Evolutionary conservation across 2,888 invertebrate species (phyloP).

Genomic region (Eupsilia transversa): DNA sequence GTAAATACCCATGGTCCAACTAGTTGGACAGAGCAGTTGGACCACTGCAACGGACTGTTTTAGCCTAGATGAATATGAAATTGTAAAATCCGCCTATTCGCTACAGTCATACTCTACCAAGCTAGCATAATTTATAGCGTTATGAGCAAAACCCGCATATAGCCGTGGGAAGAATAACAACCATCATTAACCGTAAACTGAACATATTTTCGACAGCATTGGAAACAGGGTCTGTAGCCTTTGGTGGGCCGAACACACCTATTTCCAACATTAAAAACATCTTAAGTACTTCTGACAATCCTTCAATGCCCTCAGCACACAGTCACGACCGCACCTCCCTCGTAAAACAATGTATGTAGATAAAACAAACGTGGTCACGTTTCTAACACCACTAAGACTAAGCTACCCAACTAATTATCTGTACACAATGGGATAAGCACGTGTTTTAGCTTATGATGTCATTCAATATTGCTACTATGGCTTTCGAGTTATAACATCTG

Average conservation of each 20-base stretch:
- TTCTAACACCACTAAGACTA: slow-evolving; percentile 32
- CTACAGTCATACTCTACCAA: background rate
- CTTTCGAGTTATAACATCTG: slow-evolving; percentile 9
- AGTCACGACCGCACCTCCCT: slow-evolving; percentile 41
- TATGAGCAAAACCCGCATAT: background rate
- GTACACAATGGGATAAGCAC: slow-evolving; percentile 43
- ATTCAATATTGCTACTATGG: slow-evolving; percentile 20
- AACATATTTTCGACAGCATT: background rate
- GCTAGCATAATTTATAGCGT: background rate
- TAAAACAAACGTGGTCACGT: slow-evolving; percentile 60
- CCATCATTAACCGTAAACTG: background rate
- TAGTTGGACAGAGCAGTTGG: too few relatives aligned
- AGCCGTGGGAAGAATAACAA: background rate
- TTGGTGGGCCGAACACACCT: background rate
- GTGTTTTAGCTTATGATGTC: slow-evolving; percentile 57
- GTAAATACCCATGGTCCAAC: too few relatives aligned
- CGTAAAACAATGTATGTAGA: slow-evolving; percentile 49
- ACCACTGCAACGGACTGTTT: too few relatives aligned
- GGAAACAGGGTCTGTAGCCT: background rate
- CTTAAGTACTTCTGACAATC: slow-evolving; percentile 11
- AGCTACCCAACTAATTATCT: slow-evolving; percentile 49
- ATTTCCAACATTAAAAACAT: background rate
- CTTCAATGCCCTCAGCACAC: slow-evolving; percentile 5
- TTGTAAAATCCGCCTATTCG: background rate
- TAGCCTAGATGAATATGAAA: background rate